These are phyloP conservation scores for Pelvicachromis taeniatus DNA, from an alignment of 2,113 vertebrate species.

Conservation along the genomic window DNA sequence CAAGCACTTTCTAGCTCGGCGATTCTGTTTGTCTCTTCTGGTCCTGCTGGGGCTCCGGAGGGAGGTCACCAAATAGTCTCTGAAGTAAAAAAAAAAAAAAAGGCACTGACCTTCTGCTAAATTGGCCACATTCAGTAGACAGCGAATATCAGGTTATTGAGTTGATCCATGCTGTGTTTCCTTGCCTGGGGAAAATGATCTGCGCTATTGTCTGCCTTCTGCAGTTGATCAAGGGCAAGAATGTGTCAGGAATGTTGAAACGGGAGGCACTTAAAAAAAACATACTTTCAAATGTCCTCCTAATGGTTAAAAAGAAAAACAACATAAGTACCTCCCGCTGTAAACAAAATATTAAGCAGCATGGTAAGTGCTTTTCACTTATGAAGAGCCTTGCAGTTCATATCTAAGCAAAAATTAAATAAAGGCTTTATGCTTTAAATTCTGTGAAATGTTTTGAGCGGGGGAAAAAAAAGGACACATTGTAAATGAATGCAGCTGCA, in stretches of 20 bases:
- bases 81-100: constrained; percentile 53
- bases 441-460: not conserved
- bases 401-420: constrained; percentile 17
- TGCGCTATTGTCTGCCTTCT: constrained; percentile 64
- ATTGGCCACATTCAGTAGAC: constrained; percentile 76
- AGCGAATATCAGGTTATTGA: constrained; percentile 79
- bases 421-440: constrained; percentile 32
- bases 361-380: constrained; percentile 37
- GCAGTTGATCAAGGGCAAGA: constrained; percentile 74
- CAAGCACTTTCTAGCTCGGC: constrained; percentile 40
- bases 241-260: constrained; percentile 57
- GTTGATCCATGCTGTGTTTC: constrained; percentile 77
- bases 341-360: constrained; percentile 50
- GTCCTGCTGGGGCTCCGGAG: constrained; percentile 67
- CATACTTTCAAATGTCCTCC: constrained; percentile 32
- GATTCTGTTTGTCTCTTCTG: constrained; percentile 47
- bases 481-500: constrained; percentile 57
- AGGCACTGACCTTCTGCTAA: constrained; percentile 75
- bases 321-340: constrained; percentile 8
- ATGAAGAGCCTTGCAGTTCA: constrained; percentile 4
- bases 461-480: constrained; percentile 36
- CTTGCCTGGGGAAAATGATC: constrained; percentile 71
- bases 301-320: constrained; percentile 44
- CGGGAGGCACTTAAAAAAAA: not conserved
- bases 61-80: constrained; percentile 79